Percentiles rank a stretch among this genome's conserved stretches.
These are phyloP conservation scores for Aix galericulata DNA, from an alignment of 2,113 vertebrate species.

Conservation along the genomic window DNA sequence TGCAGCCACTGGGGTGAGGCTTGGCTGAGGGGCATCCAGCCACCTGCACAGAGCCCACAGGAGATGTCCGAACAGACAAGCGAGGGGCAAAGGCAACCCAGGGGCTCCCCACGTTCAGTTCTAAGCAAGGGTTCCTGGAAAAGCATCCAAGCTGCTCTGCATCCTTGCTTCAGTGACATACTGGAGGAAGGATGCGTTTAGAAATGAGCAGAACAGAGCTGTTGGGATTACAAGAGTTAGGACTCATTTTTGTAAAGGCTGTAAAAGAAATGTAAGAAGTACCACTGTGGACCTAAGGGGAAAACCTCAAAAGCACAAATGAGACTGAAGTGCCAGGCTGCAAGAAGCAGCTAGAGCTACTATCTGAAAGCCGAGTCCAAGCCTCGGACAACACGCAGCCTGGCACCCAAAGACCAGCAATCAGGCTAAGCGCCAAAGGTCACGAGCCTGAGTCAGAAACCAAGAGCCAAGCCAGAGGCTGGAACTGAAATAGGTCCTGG, in stretches of 20 bases:
- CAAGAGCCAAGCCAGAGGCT: background rate
- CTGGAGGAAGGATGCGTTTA: background rate
- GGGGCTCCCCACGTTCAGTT: background rate
- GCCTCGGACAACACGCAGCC: background rate
- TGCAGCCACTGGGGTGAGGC: background rate
- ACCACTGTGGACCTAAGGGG: background rate
- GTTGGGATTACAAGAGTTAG: background rate
- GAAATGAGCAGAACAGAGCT: background rate
- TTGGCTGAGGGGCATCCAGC: background rate
- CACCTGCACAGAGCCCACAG: background rate
- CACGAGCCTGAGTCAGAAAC: background rate
- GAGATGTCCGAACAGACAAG: background rate
- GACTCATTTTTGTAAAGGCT: background rate
- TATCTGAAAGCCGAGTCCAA: background rate
- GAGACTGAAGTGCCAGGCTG: background rate
- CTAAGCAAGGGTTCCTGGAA: background rate
- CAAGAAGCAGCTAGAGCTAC: background rate
- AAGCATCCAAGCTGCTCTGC: background rate
- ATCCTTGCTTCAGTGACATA: background rate
- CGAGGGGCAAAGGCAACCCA: background rate
- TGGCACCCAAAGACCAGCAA: background rate
- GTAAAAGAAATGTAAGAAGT: background rate
- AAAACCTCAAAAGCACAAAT: background rate
- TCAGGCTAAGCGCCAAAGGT: slow-evolving; percentile 8
- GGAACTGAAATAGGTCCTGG: background rate